Percentiles rank a stretch among this genome's conserved stretches.
Conservation (phyloP, 2,888 invertebrate species). For the Monoplex corrugatus region DNA sequence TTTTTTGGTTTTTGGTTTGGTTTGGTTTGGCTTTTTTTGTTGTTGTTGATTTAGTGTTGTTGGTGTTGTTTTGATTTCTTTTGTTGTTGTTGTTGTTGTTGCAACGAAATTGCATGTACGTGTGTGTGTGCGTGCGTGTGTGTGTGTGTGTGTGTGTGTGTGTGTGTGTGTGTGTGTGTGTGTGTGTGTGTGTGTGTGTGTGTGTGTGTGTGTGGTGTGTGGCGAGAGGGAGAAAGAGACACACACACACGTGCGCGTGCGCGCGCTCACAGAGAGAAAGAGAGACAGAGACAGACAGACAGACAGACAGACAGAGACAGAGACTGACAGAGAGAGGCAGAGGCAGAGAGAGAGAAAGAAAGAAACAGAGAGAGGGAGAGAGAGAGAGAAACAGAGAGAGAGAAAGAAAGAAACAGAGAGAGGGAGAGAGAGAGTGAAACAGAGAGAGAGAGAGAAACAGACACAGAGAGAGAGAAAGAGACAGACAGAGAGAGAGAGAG, state of each 20-base stretch:
- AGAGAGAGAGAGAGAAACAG: background rate
- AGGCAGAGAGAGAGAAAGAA: background rate
- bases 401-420: too few relatives aligned
- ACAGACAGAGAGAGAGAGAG: background rate
- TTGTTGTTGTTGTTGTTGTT: too few relatives aligned
- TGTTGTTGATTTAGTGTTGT: too few relatives aligned
- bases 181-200: background rate
- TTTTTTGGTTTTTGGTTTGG: too few relatives aligned
- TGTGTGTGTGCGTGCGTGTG: background rate
- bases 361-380: background rate
- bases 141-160: background rate
- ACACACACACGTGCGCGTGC: too few relatives aligned
- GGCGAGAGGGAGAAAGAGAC: background rate
- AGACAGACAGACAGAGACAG: background rate
- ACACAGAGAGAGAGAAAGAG: background rate
- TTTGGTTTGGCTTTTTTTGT: too few relatives aligned
- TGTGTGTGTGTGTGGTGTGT: background rate
- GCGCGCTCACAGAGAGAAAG: background rate
- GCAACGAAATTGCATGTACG: background rate
- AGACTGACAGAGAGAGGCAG: background rate
- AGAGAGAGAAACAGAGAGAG: conserved; percentile 7
- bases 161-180: background rate
- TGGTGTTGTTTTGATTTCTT: too few relatives aligned
- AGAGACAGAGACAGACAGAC: background rate
- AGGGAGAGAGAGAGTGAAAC: too few relatives aligned